Conservation (phyloP, 2,113 vertebrate genomes). For the Todiramphus saurophagus region DNA sequence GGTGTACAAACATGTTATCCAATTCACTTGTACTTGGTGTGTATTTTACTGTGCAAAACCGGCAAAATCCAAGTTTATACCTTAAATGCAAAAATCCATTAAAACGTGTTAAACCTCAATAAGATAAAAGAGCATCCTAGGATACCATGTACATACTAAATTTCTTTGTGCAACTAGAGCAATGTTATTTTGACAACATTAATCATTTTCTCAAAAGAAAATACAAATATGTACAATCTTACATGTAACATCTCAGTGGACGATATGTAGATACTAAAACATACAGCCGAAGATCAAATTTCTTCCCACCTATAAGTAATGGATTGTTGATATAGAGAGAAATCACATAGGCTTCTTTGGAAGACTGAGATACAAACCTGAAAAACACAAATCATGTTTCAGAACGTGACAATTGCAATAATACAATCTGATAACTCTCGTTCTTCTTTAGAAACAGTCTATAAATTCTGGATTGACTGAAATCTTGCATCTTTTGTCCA, state of each 20-base stretch:
- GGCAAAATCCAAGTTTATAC: constrained; percentile 96
- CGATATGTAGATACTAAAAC: constrained; percentile 94
- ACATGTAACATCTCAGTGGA: constrained; percentile 97
- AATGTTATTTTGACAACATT: background rate
- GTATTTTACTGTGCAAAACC: constrained; percentile 98
- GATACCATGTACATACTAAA: background rate
- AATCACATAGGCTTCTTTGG: constrained; percentile 96
- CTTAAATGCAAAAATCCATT: constrained; percentile 67
- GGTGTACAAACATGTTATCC: constrained; percentile 99
- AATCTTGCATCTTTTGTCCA: background rate
- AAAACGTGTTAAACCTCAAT: background rate
- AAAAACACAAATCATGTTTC: background rate
- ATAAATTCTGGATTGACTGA: background rate
- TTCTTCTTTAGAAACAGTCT: background rate
- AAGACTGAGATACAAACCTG: constrained; percentile 88
- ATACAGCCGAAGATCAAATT: constrained; percentile 95
- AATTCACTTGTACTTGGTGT: constrained; percentile 95
- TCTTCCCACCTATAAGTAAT: constrained; percentile 93
- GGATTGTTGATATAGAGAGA: constrained; percentile 97
- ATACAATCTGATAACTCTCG: background rate
- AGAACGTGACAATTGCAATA: background rate
- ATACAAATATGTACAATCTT: background rate
- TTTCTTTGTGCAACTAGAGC: background rate
- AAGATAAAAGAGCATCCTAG: background rate
- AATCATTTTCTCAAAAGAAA: background rate